phyloP scores from a whole-genome alignment of 2,113 vertebrate species.

The Cyphomyrus discorhynchus region DNA sequence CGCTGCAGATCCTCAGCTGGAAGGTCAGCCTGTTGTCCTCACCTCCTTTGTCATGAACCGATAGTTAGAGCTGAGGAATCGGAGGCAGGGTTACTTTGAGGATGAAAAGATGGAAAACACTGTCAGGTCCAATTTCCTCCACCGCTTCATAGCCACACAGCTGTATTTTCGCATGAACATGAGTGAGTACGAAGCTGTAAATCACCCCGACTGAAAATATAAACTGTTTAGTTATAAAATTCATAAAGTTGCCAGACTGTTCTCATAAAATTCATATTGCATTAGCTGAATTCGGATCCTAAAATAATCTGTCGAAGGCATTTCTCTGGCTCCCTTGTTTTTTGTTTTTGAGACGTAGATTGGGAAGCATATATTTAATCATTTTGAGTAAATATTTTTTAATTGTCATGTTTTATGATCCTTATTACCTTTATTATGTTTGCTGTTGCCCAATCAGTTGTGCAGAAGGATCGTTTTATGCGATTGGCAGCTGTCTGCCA shows the following conservation, averaged over 20 bases:
- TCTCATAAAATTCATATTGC: constrained; percentile 33
- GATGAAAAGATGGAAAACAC: constrained; percentile 47
- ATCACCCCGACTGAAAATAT: constrained; percentile 35
- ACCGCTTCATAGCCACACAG: constrained; percentile 30
- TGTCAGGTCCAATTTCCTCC: constrained; percentile 42
- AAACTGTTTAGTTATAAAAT: constrained; percentile 43
- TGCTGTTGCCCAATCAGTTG: not conserved
- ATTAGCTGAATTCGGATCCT: constrained; percentile 29
- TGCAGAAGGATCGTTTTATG: not conserved
- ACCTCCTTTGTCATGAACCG: constrained; percentile 29
- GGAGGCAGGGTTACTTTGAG: constrained; percentile 40
- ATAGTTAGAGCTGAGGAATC: constrained; percentile 36
- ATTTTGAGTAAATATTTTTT: not conserved
- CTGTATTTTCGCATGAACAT: constrained; percentile 32
- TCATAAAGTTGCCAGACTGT: constrained; percentile 26
- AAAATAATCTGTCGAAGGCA: constrained; percentile 21
- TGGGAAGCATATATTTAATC: not conserved
- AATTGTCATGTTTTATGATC: not conserved
- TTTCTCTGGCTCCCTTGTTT: constrained; percentile 18
- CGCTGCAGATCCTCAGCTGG: constrained; percentile 50
- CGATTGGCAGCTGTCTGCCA: not conserved
- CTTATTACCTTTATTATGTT: constrained; percentile 14
- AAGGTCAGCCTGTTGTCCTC: constrained; percentile 35
- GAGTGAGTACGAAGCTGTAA: constrained; percentile 34
- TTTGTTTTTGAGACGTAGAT: constrained; percentile 2